phyloP scores from a whole-genome alignment of 92 coral and sea anemone species.

The Plumapathes pennacea region DNA sequence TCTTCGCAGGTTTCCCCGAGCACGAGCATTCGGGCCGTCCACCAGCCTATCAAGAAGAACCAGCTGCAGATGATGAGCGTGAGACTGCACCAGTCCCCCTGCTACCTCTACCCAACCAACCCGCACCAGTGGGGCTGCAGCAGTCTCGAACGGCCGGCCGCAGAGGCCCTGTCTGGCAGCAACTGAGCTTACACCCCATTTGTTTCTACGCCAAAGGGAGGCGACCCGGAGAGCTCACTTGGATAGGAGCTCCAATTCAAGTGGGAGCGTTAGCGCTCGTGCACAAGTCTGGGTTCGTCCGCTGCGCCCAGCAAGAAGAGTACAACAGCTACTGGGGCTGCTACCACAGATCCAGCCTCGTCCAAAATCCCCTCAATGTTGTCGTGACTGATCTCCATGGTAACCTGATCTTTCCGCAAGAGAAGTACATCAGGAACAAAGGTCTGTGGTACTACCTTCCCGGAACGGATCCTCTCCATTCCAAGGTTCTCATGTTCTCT shows the following conservation, averaged over 20 bases:
- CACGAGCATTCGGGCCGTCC: too few species aligned
- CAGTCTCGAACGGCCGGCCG: too few species aligned
- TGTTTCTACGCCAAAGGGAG: conserved; percentile 51
- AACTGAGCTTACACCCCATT: conserved; percentile 37
- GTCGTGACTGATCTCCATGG: conserved; percentile 54
- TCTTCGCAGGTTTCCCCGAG: too few species aligned
- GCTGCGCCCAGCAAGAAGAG: conserved; percentile 36
- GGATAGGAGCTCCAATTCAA: conserved; percentile 4
- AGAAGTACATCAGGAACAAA: conserved; percentile 26
- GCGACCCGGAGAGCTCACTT: conserved; percentile 26
- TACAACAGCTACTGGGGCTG: conserved; percentile 63
- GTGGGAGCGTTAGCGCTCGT: conserved; percentile 62
- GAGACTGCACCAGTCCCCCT: too few species aligned
- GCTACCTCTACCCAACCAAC: too few species aligned
- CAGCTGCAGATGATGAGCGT: too few species aligned
- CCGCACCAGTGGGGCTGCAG: too few species aligned
- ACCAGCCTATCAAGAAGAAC: too few species aligned
- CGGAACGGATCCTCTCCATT: conserved; percentile 46
- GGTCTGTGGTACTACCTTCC: conserved; percentile 83
- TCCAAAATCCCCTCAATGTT: conserved; percentile 51
- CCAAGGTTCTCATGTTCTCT: conserved; percentile 63
- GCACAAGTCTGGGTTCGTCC: conserved; percentile 18
- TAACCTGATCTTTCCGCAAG: conserved; percentile 52
- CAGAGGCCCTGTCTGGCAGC: conserved; percentile 53
- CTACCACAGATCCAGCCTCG: conserved; percentile 17